Evolutionary conservation across 2,797 vertebrate species (phyloP), one percentile per base, ranked within the genome.

Genomic region (Huso huso): DNA sequence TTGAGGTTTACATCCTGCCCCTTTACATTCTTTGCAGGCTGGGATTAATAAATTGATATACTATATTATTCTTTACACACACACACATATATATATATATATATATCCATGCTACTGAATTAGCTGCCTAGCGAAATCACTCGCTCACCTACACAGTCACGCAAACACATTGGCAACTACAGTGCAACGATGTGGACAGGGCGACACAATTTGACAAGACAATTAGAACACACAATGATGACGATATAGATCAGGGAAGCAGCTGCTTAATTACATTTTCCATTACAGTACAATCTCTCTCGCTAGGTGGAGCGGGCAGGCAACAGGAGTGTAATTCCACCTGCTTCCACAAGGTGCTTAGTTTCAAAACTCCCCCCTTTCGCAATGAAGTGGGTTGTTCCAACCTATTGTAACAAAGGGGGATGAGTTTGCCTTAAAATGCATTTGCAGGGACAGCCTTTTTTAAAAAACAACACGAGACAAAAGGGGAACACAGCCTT

Each of bases 11-110:
- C 15, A 53, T 55, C 52, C n/a, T n/a, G 52, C 9, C 1, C 8
- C 12, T n/a, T 60, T 60, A 60, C 58, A 60, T 60, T 60, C 58
- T 60, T 60, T 60, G 58, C 4, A 60, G n/a, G 58, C 58, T 18
- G n/a, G 12, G 58, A 60, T 15, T 5, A 60, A 12, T 60, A 60
- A 15, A 60, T 15, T 8, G 51, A 53, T 53, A 8, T 2, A 2
- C 11, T 8, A 18, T 60, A 7, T 12, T 60, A 18, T 60, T 12
- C 58, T 60, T 12, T 60, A n/a, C 8, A 60, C 15, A 60, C 4
- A 7, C 9, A 60, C 9, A 60, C 13, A 18, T 1, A 18, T 1
- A 18, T 18, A 18, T 18, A 18, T 18, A 18, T 18, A 18, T 18
- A 18, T 18, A 18, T 18, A 18, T 18, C 7, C 58, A 60, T 60